These are phyloP conservation scores for Mamestra configurata DNA, from an alignment of 1,140 invertebrate genomes.

Conservation along the genomic window DNA sequence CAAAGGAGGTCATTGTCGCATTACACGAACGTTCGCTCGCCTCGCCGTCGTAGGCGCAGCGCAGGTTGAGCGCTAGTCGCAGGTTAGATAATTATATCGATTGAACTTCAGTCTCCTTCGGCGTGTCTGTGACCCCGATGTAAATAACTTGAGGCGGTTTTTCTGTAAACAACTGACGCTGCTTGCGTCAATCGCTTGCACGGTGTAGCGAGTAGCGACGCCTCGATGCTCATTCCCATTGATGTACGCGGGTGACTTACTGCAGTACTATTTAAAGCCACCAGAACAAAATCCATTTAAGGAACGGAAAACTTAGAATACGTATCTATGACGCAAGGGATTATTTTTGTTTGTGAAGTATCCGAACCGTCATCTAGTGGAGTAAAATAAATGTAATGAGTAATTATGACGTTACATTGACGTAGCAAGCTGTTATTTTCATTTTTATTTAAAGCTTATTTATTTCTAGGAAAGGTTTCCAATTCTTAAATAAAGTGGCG, in stretches of 20 bases:
- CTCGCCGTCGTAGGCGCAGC: conserved; percentile 62
- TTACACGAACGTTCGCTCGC: conserved; percentile 61
- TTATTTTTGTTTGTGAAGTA: conserved; percentile 39
- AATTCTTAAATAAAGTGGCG: neutral
- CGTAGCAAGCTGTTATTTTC: neutral
- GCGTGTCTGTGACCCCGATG: conserved; percentile 87
- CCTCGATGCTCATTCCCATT: conserved; percentile 67
- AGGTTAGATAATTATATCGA: conserved; percentile 83
- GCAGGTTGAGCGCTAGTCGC: conserved; percentile 64
- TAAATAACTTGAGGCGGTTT: conserved; percentile 85
- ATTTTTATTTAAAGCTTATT: neutral
- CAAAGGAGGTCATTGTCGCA: conserved; percentile 85
- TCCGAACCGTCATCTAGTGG: conserved; percentile 1
- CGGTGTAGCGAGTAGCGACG: conserved; percentile 51
- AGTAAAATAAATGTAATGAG: neutral
- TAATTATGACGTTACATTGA: conserved; percentile 17
- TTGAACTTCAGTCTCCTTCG: conserved; percentile 80
- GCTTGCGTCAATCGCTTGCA: conserved; percentile 81
- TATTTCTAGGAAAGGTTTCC: neutral
- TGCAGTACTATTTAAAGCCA: conserved; percentile 65
- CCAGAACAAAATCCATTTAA: conserved; percentile 50
- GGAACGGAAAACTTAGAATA: conserved; percentile 51
- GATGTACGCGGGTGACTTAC: conserved; percentile 69
- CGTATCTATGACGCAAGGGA: conserved; percentile 36
- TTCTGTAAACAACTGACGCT: conserved; percentile 84